Evolutionary conservation across 2,797 vertebrate genomes (phyloP).

Genomic region (Myotis planiceps): DNA sequence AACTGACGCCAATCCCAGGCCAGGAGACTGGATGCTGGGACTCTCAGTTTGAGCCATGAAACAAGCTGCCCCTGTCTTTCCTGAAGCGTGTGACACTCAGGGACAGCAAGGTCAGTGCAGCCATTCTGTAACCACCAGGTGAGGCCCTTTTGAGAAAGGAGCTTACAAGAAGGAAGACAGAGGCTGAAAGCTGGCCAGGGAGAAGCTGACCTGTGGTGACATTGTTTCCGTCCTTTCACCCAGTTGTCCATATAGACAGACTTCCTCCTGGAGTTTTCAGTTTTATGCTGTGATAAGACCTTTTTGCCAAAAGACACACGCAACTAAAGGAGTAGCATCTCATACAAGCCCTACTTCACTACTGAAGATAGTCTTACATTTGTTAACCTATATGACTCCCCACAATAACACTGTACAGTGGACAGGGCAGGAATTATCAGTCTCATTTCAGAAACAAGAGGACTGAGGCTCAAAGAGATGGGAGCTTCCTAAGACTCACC

Average conservation of each 20-base stretch:
- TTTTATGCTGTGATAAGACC: background rate
- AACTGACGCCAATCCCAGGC: background rate
- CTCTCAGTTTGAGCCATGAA: background rate
- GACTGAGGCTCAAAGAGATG: background rate
- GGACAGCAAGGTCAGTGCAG: background rate
- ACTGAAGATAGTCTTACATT: background rate
- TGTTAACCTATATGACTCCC: background rate
- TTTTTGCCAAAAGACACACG: background rate
- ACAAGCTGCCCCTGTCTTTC: background rate
- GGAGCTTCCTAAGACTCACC: rapidly evolving
- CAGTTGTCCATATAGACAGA: no score
- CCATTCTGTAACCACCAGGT: background rate
- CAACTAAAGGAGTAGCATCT: background rate
- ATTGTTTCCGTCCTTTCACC: background rate
- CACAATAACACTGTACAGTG: background rate
- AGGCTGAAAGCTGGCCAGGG: background rate
- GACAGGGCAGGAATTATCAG: no score
- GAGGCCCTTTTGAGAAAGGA: background rate
- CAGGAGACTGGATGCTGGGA: background rate
- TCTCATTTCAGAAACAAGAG: background rate
- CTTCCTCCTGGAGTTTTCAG: background rate
- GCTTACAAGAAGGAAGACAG: background rate
- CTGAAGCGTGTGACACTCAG: background rate
- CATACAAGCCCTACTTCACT: background rate
- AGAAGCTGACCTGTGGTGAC: background rate